A percentile compares a stretch with the other conserved stretches of the same genome.
Conservation (phyloP, 2,888 invertebrate genomes). For the Drosophila suboccidentalis region DNA sequence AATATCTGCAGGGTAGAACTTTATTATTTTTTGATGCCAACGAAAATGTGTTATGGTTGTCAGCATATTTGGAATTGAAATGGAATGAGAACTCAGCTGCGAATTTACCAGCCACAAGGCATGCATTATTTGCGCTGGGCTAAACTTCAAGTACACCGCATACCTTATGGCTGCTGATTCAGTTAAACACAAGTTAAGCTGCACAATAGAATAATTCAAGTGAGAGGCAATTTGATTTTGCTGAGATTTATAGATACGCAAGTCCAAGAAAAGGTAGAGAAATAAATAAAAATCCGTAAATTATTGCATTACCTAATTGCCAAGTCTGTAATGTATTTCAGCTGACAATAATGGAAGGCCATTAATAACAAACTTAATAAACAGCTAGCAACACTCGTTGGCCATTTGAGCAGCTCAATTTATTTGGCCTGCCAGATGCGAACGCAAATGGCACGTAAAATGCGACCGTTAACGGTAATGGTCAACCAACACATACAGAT, state of each 20-base stretch:
- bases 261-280: not conserved
- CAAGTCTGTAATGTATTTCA: slow-evolving; percentile 12
- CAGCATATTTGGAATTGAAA: slow-evolving; percentile 69
- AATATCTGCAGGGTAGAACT: slow-evolving; percentile 26
- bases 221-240: slow-evolving; percentile 17
- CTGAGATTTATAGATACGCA: slow-evolving; percentile 3
- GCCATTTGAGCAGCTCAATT: slow-evolving; percentile 59
- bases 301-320: slow-evolving; percentile 34
- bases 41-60: slow-evolving; percentile 47
- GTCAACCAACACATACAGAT: slow-evolving; percentile 30
- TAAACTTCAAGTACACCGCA: slow-evolving; percentile 31
- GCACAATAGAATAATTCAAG: slow-evolving; percentile 5
- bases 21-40: slow-evolving; percentile 39
- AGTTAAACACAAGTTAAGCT: slow-evolving; percentile 30
- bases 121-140: slow-evolving; percentile 39
- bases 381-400: slow-evolving; percentile 28
- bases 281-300: slow-evolving; percentile 37
- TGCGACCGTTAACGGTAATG: slow-evolving; percentile 56
- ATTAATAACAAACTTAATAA: slow-evolving; percentile 58
- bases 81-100: slow-evolving; percentile 40
- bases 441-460: slow-evolving; percentile 68
- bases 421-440: slow-evolving; percentile 63
- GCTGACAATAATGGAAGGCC: slow-evolving; percentile 34
- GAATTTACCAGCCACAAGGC: slow-evolving; percentile 30
- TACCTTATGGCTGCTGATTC: slow-evolving; percentile 41